These are phyloP conservation scores for Protosalanx chinensis DNA, from an alignment of 2,797 vertebrate species.

Conservation along the genomic window DNA sequence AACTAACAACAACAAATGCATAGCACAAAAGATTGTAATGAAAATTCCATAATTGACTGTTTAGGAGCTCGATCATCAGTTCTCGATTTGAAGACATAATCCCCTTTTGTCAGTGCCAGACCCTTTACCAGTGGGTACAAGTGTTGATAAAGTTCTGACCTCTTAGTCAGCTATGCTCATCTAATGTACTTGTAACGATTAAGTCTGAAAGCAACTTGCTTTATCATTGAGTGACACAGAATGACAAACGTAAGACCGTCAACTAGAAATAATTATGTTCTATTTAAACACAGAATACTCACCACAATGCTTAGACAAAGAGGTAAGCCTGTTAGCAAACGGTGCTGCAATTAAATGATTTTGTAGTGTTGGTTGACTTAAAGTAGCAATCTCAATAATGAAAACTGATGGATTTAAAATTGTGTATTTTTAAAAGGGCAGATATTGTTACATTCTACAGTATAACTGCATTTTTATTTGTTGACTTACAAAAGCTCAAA, in stretches of 20 bases:
- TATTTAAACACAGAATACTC: slow-evolving; percentile 77
- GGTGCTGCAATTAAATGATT: slow-evolving; percentile 73
- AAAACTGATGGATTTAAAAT: slow-evolving; percentile 43
- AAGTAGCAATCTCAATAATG: slow-evolving; percentile 62
- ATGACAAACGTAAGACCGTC: slow-evolving; percentile 79
- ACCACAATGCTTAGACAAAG: slow-evolving; percentile 64
- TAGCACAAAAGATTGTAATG: slow-evolving; percentile 56
- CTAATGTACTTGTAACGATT: slow-evolving; percentile 76
- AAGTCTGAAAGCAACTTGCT: slow-evolving; percentile 76
- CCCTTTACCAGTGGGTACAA: slow-evolving; percentile 67
- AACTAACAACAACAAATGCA: slow-evolving; percentile 71
- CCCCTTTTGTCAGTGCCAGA: slow-evolving; percentile 66
- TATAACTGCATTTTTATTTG: slow-evolving; percentile 39
- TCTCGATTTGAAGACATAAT: slow-evolving; percentile 76
- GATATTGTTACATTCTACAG: slow-evolving; percentile 39
- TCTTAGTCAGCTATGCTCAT: slow-evolving; percentile 71
- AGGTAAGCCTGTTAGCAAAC: slow-evolving; percentile 77
- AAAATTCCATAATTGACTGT: slow-evolving; percentile 82
- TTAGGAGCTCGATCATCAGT: slow-evolving; percentile 75
- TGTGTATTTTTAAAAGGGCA: not conserved
- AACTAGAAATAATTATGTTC: slow-evolving; percentile 81
- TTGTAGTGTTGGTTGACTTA: slow-evolving; percentile 52
- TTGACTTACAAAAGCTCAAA: slow-evolving; percentile 44
- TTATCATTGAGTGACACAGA: slow-evolving; percentile 77
- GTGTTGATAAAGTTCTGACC: slow-evolving; percentile 74